Percentiles rank a stretch among this genome's conserved stretches.
phyloP scores from a whole-genome alignment of 2,113 vertebrate genomes.

The Bagarius yarrelli region DNA sequence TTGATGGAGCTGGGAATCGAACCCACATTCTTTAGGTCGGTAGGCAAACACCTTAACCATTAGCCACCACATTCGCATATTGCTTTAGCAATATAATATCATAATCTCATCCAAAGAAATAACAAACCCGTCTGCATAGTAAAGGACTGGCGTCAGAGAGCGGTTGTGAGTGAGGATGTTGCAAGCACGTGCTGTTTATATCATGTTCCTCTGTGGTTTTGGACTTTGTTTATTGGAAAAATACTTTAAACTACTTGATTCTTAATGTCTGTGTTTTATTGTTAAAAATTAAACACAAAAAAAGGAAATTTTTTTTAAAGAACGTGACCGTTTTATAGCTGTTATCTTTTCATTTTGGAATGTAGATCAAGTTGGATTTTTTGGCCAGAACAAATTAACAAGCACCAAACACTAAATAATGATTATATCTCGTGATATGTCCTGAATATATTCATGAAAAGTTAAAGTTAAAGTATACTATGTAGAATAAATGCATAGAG shows the following conservation, averaged over 20 bases:
- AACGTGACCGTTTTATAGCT: constrained; percentile 31
- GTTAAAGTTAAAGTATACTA: background rate
- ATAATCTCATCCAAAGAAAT: background rate
- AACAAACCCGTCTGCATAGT: background rate
- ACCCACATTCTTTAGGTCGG: too few relatives aligned
- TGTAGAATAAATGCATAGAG: background rate
- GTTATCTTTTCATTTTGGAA: constrained; percentile 5
- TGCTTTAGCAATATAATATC: background rate
- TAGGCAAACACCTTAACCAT: too few relatives aligned
- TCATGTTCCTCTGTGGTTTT: constrained; percentile 26
- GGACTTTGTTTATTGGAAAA: constrained; percentile 15
- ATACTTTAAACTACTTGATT: constrained; percentile 20
- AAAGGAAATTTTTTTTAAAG: background rate
- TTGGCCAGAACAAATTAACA: constrained; percentile 5
- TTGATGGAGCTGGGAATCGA: too few relatives aligned
- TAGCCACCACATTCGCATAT: too few relatives aligned
- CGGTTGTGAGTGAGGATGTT: background rate
- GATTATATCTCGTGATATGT: background rate
- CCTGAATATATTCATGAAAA: background rate
- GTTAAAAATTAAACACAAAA: background rate
- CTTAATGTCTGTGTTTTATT: constrained; percentile 20
- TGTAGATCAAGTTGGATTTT: background rate
- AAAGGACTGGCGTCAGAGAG: background rate
- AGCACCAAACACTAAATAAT: background rate
- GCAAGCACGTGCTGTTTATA: constrained; percentile 22